Evolutionary conservation across 2,888 invertebrate genomes (phyloP).

Genomic region (Calameuta idolon): DNA sequence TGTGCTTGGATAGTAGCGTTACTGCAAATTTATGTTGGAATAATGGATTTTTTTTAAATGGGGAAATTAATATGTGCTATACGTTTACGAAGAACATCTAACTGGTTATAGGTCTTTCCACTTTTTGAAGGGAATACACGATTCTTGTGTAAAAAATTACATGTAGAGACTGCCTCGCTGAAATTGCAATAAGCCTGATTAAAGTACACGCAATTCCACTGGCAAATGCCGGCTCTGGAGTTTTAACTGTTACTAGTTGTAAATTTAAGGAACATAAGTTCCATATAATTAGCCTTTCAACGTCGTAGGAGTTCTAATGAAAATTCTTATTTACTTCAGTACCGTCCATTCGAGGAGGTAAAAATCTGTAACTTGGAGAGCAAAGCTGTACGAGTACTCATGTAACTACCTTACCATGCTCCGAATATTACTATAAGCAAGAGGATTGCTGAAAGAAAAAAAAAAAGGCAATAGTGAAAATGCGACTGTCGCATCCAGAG

Average conservation of each 20-base stretch:
- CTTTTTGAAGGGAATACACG: background rate
- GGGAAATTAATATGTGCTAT: background rate
- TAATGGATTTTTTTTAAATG: background rate
- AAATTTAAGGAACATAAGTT: background rate
- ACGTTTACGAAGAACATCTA: background rate
- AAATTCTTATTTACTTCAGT: background rate
- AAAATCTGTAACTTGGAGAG: background rate
- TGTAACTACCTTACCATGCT: background rate
- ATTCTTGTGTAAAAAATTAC: background rate
- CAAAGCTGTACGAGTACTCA: background rate
- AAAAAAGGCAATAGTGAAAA: conserved; percentile 5
- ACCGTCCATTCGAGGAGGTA: background rate
- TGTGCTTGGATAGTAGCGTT: background rate
- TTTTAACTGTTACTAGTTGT: background rate
- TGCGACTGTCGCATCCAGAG: background rate
- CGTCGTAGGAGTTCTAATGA: background rate
- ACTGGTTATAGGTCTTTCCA: background rate
- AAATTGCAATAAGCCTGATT: background rate
- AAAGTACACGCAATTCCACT: background rate
- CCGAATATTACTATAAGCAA: background rate
- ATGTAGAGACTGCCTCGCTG: background rate
- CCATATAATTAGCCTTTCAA: background rate
- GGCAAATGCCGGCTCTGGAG: background rate
- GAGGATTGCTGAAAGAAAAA: background rate
- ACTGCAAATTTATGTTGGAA: background rate